Base-by-base conservation (phyloP, 23 tunicate genomes). In the Phallusia fumigata region DNA sequence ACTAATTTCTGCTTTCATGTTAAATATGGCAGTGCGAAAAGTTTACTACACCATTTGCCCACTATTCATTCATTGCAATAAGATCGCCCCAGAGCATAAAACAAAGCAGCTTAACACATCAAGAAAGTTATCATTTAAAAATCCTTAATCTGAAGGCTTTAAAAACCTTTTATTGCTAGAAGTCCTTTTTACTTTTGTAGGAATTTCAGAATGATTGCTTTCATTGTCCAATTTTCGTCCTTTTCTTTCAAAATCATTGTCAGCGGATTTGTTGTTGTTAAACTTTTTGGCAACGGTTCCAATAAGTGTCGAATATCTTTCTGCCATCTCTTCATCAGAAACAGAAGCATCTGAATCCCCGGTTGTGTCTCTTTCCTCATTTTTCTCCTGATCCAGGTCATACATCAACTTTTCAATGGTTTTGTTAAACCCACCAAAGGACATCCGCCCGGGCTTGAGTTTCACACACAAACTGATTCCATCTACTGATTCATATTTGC, bases 281-380 rank as follows among this genome's bases (percentile, higher is more conserved):
- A 79, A 83, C 76, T 84, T 86, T 65, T 80, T 87, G 18, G 83
- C 88, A 87, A 87, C 83, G 5, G 84, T 92, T 30, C 88, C 91
- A 30, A 79, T 88, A 19, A 92, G 50, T 0, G 97, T 75, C 24
- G 87, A 44, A 83, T 52, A 92, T 44, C 90, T 74, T 35, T 92
- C 91, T 18, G 97, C 84, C 97, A 92, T 92, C 84, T 92, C 97
- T 26, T 92, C 90, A 80, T 92, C 97, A 13, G 97, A 92, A 3
- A 92, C 80, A 47, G 87, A 84, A 65, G 76, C 83, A 32, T 81
- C 81, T 12, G 69, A 73, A 26, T 80, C 76, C 1, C 18, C 84
- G 0, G 52, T 79, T 53, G 83, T 80, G 22, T 80, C 88, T 76
- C 83, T 74, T 65, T 78, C 73, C 31, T 6, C 33, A 36, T 21